These are phyloP conservation scores for Rhodinocichla rosea DNA, from an alignment of 2,113 vertebrate genomes.

Conservation along the genomic window DNA sequence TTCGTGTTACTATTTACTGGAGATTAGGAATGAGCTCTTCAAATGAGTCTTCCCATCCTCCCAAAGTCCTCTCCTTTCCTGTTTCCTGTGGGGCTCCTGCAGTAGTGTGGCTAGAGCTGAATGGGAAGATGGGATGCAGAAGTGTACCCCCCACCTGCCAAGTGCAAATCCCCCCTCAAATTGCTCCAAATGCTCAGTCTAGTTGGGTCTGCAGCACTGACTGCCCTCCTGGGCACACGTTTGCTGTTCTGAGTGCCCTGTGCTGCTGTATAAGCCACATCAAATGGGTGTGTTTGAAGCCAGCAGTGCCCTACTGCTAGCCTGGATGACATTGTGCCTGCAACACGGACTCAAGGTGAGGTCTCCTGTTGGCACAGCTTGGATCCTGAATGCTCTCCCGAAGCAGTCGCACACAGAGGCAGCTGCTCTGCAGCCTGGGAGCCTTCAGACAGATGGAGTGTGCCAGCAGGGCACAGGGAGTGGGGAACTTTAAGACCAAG, in stretches of 20 bases:
- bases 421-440: neutral
- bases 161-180: neutral
- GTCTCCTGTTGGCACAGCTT: neutral
- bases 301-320: neutral
- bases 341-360: fast-evolving
- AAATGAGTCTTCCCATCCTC: neutral
- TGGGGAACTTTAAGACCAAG: neutral
- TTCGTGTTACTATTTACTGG: neutral
- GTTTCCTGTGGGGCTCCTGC: neutral
- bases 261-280: neutral
- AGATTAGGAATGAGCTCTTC: neutral
- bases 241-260: neutral
- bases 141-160: fast-evolving
- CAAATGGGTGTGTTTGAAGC: fast-evolving
- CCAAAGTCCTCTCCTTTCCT: neutral
- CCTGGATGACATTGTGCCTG: neutral
- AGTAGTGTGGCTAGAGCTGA: fast-evolving
- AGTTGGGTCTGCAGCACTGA: neutral
- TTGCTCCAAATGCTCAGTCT: fast-evolving
- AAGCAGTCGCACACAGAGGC: too few relatives aligned
- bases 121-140: neutral
- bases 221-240: fast-evolving
- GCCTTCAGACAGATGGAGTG: neutral
- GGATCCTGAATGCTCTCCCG: neutral
- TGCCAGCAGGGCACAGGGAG: neutral